These are phyloP conservation scores for Tupiocoris notatus DNA, from an alignment of 2,888 invertebrate species.

Conservation along the genomic window DNA sequence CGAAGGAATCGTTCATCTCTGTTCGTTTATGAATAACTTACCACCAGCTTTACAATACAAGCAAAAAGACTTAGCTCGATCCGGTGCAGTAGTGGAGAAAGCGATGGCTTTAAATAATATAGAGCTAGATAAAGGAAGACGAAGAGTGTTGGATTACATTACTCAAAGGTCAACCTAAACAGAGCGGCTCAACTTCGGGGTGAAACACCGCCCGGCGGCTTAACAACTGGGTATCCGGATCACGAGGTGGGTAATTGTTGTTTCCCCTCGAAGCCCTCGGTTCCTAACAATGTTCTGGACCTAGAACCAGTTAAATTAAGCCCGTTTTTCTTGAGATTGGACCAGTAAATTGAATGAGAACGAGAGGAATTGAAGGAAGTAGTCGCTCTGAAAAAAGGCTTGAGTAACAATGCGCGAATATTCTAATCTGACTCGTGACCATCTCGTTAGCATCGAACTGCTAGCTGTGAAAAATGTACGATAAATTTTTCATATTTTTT, in stretches of 20 bases:
- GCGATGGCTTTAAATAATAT: not conserved
- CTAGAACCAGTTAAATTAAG: not conserved
- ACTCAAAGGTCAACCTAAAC: not conserved
- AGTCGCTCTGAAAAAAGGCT: too few relatives aligned
- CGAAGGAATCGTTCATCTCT: too few relatives aligned
- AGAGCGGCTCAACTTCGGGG: conserved; percentile 13
- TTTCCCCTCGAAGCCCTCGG: conserved; percentile 6
- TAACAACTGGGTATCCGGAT: conserved; percentile 30
- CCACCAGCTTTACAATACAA: not conserved
- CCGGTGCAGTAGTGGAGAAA: not conserved
- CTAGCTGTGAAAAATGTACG: too few relatives aligned
- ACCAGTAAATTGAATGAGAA: not conserved
- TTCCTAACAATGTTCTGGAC: not conserved
- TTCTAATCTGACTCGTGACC: too few relatives aligned
- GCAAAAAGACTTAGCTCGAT: not conserved
- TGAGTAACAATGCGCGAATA: too few relatives aligned
- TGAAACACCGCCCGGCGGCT: conserved; percentile 11
- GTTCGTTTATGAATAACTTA: not conserved
- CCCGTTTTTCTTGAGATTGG: not conserved
- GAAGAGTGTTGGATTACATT: not conserved
- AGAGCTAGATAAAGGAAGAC: not conserved
- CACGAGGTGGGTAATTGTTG: conserved; percentile 29
- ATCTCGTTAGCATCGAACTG: too few relatives aligned
- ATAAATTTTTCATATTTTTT: too few relatives aligned
- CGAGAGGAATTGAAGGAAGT: too few relatives aligned